phyloP scores from a whole-genome alignment of 2,888 invertebrate genomes.

The Osmoderma eremita region DNA sequence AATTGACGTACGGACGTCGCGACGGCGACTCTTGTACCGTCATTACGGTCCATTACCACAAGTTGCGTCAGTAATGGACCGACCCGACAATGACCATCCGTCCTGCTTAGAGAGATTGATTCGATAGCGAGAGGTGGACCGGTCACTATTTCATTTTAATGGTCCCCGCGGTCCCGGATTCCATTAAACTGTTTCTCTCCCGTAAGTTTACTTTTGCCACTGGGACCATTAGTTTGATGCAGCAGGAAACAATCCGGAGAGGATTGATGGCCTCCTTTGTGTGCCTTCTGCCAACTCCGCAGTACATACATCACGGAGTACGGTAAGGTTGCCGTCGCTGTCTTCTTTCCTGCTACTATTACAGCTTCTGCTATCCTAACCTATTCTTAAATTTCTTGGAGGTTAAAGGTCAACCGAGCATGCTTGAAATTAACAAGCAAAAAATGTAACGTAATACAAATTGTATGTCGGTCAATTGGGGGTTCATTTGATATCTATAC shows the following conservation, averaged over 20 bases:
- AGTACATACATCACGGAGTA: slow-evolving; percentile 56
- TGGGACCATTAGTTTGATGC: slow-evolving; percentile 66
- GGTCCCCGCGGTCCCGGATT: slow-evolving; percentile 68
- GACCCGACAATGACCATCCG: slow-evolving; percentile 60
- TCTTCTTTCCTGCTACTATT: neutral
- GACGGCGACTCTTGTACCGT: slow-evolving; percentile 46
- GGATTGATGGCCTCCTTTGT: slow-evolving; percentile 62
- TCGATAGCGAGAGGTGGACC: slow-evolving; percentile 54
- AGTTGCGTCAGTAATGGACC: slow-evolving; percentile 52
- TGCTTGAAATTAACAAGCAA: too few species aligned
- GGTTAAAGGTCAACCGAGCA: slow-evolving; percentile 19
- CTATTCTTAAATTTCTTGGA: slow-evolving; percentile 11
- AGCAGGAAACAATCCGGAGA: slow-evolving; percentile 66
- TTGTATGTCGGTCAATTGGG: too few species aligned
- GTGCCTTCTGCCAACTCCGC: slow-evolving; percentile 60
- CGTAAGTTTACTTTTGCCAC: slow-evolving; percentile 65
- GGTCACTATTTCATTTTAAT: slow-evolving; percentile 69
- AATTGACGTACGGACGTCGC: slow-evolving; percentile 39
- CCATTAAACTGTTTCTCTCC: slow-evolving; percentile 69
- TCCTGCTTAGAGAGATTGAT: slow-evolving; percentile 61
- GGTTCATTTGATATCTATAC: too few species aligned
- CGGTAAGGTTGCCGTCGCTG: slow-evolving; percentile 20
- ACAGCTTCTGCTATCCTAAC: slow-evolving; percentile 12
- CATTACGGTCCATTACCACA: slow-evolving; percentile 60
- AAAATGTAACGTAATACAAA: too few species aligned